These are phyloP conservation scores for Sinonovacula constricta DNA, from an alignment of 1,140 invertebrate genomes.

Conservation along the genomic window DNA sequence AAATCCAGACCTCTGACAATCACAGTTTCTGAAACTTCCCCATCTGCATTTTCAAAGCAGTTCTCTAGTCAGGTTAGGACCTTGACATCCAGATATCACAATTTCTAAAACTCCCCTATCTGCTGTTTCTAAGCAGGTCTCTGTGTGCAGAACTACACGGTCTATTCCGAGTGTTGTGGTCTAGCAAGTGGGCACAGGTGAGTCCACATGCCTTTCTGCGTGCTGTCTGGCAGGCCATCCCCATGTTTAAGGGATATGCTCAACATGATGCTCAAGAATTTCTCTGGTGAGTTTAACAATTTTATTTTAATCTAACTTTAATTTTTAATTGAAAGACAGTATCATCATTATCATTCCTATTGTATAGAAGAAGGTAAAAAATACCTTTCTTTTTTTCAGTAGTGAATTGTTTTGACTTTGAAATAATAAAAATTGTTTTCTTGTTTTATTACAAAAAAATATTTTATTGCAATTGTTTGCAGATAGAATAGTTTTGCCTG, in stretches of 20 bases:
- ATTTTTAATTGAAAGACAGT: neutral
- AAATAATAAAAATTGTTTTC: no score
- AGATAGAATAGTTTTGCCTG: no score
- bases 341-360: neutral
- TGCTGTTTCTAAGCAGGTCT: conserved; percentile 58
- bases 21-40: no score
- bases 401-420: no score
- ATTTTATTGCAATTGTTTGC: no score
- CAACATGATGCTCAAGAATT: conserved; percentile 78
- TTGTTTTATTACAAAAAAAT: no score
- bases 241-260: conserved; percentile 73
- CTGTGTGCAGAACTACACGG: conserved; percentile 74
- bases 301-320: neutral
- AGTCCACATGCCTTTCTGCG: conserved; percentile 75
- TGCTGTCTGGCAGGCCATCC: conserved; percentile 73
- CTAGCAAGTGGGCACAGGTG: conserved; percentile 74
- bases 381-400: no score
- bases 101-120: no score
- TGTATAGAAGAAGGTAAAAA: no score
- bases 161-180: conserved; percentile 74
- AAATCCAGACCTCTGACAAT: no score
- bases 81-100: no score
- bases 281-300: conserved; percentile 64
- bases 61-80: neutral
- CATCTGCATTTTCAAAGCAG: neutral